These are phyloP conservation scores for Chamaea fasciata DNA, from an alignment of 2,113 vertebrate species.

Conservation along the genomic window DNA sequence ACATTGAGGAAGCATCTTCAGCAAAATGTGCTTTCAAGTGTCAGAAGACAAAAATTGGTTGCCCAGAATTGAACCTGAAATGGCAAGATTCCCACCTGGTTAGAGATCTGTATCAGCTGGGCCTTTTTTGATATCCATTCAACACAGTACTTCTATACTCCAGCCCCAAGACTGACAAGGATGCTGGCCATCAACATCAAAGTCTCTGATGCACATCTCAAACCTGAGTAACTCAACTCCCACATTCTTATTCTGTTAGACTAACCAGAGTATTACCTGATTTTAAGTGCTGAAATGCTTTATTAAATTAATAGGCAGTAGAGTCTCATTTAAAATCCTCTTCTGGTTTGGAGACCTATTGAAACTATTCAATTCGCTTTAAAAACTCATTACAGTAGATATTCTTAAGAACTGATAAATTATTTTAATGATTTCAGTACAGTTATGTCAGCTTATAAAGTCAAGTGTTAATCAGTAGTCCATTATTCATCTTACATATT, in stretches of 20 bases:
- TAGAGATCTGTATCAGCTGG: neutral
- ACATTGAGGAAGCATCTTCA: neutral
- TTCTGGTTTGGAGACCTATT: neutral
- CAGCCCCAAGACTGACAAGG: neutral
- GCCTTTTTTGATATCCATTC: neutral
- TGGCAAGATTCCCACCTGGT: neutral
- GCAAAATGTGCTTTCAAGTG: neutral
- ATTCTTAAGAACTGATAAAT: neutral
- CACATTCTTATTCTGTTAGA: neutral
- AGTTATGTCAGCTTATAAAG: neutral
- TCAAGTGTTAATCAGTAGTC: neutral
- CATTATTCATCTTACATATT: neutral
- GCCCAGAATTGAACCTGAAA: neutral
- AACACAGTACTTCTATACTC: neutral
- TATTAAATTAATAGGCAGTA: neutral
- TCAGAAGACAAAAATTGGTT: neutral
- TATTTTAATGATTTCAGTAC: neutral
- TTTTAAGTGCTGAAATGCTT: neutral
- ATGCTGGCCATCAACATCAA: neutral
- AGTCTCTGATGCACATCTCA: neutral
- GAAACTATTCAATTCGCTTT: neutral
- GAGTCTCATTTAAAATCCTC: neutral
- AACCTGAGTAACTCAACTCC: neutral
- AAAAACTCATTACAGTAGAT: neutral
- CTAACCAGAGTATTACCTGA: neutral